Evolutionary conservation across 2,113 vertebrate species (phyloP).

Genomic region (Scytalopus superciliaris): DNA sequence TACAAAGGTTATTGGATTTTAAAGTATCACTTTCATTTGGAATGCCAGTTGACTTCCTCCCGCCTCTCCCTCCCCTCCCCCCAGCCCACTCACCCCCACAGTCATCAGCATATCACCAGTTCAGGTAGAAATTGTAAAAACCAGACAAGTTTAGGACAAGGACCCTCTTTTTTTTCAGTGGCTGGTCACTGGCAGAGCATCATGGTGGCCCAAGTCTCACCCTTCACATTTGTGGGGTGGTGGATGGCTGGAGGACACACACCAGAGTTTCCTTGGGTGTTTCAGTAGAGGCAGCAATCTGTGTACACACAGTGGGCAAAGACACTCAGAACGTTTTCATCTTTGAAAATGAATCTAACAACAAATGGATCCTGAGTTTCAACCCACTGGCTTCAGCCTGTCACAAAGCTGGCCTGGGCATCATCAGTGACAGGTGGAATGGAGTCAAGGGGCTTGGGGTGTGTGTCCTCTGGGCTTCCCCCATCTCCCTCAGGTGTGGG

Average conservation of each 20-base stretch:
- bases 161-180: not conserved
- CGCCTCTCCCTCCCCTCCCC: rapidly evolving
- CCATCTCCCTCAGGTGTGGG: rapidly evolving
- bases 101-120: not conserved
- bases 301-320: rapidly evolving
- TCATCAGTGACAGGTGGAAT: rapidly evolving
- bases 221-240: rapidly evolving
- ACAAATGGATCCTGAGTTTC: not conserved
- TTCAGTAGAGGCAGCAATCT: not conserved
- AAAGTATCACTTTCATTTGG: not conserved
- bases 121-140: not conserved
- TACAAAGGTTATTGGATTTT: not conserved
- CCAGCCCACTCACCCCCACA: rapidly evolving
- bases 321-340: not conserved
- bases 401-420: not conserved
- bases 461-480: rapidly evolving
- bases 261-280: not conserved
- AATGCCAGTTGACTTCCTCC: not conserved
- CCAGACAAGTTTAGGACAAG: rapidly evolving
- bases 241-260: rapidly evolving
- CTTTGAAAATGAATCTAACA: not conserved
- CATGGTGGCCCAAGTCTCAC: rapidly evolving
- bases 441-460: rapidly evolving
- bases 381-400: rapidly evolving
- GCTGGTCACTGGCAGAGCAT: not conserved